Percentiles rank a stretch among this genome's conserved stretches.
Conservation (phyloP, 1,140 invertebrate species). For the Psix sp. region DNA sequence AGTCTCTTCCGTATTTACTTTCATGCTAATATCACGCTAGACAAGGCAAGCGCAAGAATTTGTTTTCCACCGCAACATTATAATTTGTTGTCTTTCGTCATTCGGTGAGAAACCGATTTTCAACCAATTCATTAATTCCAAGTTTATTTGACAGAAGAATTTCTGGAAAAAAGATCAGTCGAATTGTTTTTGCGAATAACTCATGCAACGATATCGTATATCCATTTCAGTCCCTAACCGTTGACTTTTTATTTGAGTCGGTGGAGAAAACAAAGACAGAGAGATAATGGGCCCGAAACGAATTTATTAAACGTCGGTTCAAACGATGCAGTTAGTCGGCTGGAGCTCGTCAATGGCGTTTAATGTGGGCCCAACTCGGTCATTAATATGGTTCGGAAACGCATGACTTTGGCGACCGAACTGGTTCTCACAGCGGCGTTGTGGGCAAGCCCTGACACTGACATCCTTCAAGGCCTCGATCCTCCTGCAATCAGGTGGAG, state of each 20-base stretch:
- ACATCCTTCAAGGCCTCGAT: conserved; percentile 69
- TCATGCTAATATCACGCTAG: not conserved
- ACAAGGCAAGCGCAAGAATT: too few species aligned
- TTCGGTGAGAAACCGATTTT: too few species aligned
- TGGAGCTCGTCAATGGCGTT: conserved; percentile 31
- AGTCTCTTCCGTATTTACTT: conserved; percentile 7
- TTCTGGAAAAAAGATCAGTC: too few species aligned
- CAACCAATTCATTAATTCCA: too few species aligned
- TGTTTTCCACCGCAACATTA: too few species aligned
- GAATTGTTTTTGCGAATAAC: too few species aligned
- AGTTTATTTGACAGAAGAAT: too few species aligned
- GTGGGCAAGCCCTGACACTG: conserved; percentile 69
- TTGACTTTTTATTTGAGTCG: not conserved
- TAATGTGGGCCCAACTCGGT: conserved; percentile 21
- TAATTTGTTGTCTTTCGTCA: too few species aligned
- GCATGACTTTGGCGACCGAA: conserved; percentile 52
- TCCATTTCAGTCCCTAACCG: too few species aligned
- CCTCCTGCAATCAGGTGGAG: conserved; percentile 50
- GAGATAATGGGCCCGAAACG: conserved; percentile 28
- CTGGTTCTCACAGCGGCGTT: conserved; percentile 66
- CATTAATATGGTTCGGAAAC: conserved; percentile 69
- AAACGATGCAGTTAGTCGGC: conserved; percentile 7
- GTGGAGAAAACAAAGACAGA: not conserved
- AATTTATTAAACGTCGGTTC: conserved; percentile 21
- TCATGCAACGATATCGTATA: too few species aligned